Base-by-base conservation (phyloP, 30 jellyfish, hydroid and myxozoan species). In the Clytia hemisphaerica region DNA sequence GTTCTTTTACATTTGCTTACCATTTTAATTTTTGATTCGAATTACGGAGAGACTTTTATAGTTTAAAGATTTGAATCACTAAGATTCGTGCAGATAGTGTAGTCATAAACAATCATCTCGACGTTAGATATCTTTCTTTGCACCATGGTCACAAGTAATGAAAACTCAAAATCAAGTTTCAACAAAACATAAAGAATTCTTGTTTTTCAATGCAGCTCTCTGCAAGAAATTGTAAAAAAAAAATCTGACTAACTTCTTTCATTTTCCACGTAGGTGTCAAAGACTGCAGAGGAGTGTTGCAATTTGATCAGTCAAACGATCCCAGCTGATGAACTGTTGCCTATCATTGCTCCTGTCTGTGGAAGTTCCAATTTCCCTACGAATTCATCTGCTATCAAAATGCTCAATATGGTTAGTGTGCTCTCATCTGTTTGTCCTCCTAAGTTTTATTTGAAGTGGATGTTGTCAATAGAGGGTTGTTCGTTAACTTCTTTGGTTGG, bases 241-340 rank as follows among this genome's bases (percentile, higher is more conserved):
- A n/a, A n/a, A n/a, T n/a, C n/a, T n/a, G n/a, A n/a, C n/a, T n/a
- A n/a, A n/a, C n/a, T n/a, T n/a, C n/a, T n/a, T n/a, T n/a, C n/a
- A 15, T 22, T 21, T 51, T 51, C 73, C 30, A 46, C 22, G 14
- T 46, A 86, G 96, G 96, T 88, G 9, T 79, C 94, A 7, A 88
- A 88, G 58, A 88, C 97, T 24, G 97, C 94, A 2, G 97, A 79
- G 48, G 97, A 88, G 54, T 88, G 97, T 53, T 78, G 97, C 40
- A 61, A 80, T 21, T 32, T 88, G 79, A 76, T 88, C 37, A 82
- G 85, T 22, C 88, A 77, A 22, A 63, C 40, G 19, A 73, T 71
- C 38, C 71, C 88, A 21, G 29, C 88, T 16, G 55, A 44, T 12
- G 89, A 76, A 50, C 34, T 61, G 18, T 34, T 76, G 15, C 58